Conservation (phyloP, 2,113 vertebrate genomes). For the Tympanuchus pallidicinctus region DNA sequence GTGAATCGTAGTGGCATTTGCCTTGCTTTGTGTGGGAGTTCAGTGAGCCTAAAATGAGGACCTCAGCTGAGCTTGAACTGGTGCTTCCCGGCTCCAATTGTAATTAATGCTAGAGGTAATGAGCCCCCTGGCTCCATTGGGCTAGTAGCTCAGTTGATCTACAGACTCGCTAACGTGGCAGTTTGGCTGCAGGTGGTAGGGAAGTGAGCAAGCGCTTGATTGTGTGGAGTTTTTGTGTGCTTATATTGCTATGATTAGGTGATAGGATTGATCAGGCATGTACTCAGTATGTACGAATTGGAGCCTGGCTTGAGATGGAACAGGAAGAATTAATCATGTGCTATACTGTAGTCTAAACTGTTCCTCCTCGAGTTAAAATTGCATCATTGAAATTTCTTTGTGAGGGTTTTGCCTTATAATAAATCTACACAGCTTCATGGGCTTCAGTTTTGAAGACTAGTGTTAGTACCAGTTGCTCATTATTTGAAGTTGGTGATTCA, state of each 20-base stretch:
- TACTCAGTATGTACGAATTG: neutral
- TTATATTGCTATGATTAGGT: neutral
- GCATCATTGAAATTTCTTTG: neutral
- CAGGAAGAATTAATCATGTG: neutral
- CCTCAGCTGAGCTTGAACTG: neutral
- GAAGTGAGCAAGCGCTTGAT: neutral
- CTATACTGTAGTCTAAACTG: neutral
- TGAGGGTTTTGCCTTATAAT: neutral
- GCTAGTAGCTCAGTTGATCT: neutral
- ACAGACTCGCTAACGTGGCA: neutral
- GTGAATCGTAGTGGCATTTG: neutral
- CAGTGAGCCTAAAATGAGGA: neutral
- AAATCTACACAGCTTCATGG: neutral
- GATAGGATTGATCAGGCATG: neutral
- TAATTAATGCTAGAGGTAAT: neutral
- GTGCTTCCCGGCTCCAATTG: neutral
- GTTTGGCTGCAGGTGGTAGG: neutral
- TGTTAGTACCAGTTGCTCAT: neutral
- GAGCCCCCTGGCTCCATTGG: neutral
- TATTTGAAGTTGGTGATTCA: neutral
- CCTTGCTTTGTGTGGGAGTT: neutral
- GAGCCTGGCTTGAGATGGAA: neutral
- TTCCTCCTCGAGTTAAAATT: neutral
- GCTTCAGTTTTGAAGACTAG: neutral
- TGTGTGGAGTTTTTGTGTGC: neutral